These are phyloP conservation scores for Cryptoprocta ferox DNA, from an alignment of 2,797 vertebrate species.

Conservation along the genomic window DNA sequence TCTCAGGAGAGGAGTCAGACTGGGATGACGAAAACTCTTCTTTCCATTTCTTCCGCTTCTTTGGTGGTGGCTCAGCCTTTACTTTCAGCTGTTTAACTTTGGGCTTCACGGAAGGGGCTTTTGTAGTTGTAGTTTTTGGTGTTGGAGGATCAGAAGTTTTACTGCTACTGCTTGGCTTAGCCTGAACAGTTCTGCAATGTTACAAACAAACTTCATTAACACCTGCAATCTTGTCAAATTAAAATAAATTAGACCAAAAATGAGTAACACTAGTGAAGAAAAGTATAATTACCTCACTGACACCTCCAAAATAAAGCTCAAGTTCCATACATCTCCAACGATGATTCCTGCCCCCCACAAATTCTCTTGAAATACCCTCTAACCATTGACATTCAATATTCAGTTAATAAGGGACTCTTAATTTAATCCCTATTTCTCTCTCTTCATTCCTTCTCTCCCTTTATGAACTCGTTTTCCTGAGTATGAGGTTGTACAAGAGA, in stretches of 20 bases:
- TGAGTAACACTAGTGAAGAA: background rate
- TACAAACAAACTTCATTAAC: constrained; percentile 64
- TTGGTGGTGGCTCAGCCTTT: constrained; percentile 97
- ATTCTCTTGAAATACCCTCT: background rate
- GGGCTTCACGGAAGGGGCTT: constrained; percentile 89
- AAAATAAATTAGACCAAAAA: constrained; percentile 47
- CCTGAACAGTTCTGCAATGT: constrained; percentile 83
- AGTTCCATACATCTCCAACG: background rate
- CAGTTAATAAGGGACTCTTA: constrained; percentile 36
- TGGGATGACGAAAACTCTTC: constrained; percentile 94
- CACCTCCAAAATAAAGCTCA: constrained; percentile 26
- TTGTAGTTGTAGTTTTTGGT: constrained; percentile 88
- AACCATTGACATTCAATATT: constrained; percentile 4
- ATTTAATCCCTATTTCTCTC: background rate
- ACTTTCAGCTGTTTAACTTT: constrained; percentile 94
- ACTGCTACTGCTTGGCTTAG: constrained; percentile 84
- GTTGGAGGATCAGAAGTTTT: constrained; percentile 87
- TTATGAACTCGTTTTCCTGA: background rate
- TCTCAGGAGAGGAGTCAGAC: constrained; percentile 94
- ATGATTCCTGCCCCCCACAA: background rate
- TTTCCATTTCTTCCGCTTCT: constrained; percentile 99
- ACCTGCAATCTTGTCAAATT: constrained; percentile 27
- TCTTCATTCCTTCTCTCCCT: background rate
- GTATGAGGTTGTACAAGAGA: background rate
- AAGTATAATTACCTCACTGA: background rate